Percentiles rank a stretch among this genome's conserved stretches.
phyloP scores from a whole-genome alignment of 2,797 vertebrate species.

The Fistularia tabacaria region DNA sequence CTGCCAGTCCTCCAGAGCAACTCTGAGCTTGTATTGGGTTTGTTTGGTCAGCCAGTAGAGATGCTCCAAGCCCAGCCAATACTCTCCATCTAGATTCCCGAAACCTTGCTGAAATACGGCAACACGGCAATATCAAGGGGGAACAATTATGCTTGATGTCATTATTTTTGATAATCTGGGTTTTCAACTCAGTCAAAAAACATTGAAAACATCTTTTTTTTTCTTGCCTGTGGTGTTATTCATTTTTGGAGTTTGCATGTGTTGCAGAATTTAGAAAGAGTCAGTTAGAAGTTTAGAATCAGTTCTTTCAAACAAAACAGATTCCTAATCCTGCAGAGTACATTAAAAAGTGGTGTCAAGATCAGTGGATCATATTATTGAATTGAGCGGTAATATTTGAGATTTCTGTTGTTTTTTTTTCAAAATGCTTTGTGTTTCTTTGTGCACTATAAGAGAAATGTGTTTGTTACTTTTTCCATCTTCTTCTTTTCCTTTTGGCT shows the following conservation, averaged over 20 bases:
- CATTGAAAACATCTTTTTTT: too few species aligned
- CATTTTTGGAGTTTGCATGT: not conserved
- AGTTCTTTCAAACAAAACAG: too few species aligned
- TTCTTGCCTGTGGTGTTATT: not conserved
- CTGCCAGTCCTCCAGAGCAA: slow-evolving; percentile 88
- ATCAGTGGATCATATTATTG: not conserved
- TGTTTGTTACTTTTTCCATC: too few species aligned
- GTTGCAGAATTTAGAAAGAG: too few species aligned
- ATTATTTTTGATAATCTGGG: too few species aligned
- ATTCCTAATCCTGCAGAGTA: too few species aligned
- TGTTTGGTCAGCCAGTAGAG: slow-evolving; percentile 84
- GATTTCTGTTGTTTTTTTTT: not conserved
- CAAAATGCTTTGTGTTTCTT: not conserved
- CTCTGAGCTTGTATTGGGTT: slow-evolving; percentile 77
- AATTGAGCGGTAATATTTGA: not conserved
- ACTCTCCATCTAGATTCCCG: slow-evolving; percentile 86
- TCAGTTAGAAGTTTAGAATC: too few species aligned
- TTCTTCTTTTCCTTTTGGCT: too few species aligned
- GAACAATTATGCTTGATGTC: too few species aligned
- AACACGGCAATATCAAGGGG: not conserved
- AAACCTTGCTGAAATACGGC: slow-evolving; percentile 80
- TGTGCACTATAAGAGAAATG: too few species aligned
- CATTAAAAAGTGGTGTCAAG: too few species aligned
- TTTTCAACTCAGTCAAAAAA: too few species aligned
- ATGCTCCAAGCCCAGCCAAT: slow-evolving; percentile 89